Evolutionary conservation across 1,140 invertebrate genomes (phyloP).

Genomic region (Sitobion miscanthi): DNA sequence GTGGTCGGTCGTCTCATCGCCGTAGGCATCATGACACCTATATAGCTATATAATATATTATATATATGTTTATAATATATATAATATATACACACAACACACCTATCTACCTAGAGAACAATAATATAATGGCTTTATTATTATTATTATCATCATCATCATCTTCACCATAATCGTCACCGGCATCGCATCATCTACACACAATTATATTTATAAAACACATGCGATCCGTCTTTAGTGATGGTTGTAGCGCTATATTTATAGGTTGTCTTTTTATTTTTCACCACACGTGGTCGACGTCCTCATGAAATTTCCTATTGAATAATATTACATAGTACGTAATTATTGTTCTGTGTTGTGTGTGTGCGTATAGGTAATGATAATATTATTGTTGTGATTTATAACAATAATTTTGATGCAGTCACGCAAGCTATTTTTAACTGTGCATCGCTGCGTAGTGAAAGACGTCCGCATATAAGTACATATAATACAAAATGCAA

Average conservation of each 20-base stretch:
- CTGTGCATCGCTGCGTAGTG: not conserved
- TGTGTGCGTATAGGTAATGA: not conserved
- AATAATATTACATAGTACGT: not conserved
- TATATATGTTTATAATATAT: not conserved
- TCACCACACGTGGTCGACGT: not conserved
- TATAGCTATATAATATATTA: no score
- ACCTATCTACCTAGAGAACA: not conserved
- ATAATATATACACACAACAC: not conserved
- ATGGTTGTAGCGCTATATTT: not conserved
- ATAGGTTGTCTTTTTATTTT: slow-evolving; percentile 4
- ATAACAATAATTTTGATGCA: slow-evolving; percentile 9
- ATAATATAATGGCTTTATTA: not conserved
- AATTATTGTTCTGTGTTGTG: not conserved
- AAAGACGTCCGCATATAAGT: not conserved
- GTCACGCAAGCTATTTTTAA: not conserved
- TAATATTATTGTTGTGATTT: not conserved
- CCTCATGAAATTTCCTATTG: not conserved
- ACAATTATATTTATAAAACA: slow-evolving; percentile 1
- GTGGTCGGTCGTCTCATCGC: not conserved
- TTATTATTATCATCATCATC: not conserved
- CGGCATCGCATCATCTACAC: not conserved
- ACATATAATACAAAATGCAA: not conserved
- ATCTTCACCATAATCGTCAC: no score
- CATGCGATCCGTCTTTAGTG: not conserved
- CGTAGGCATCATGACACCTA: not conserved